phyloP scores from a whole-genome alignment of 1,140 invertebrate genomes.

The Chymomyza costata region DNA sequence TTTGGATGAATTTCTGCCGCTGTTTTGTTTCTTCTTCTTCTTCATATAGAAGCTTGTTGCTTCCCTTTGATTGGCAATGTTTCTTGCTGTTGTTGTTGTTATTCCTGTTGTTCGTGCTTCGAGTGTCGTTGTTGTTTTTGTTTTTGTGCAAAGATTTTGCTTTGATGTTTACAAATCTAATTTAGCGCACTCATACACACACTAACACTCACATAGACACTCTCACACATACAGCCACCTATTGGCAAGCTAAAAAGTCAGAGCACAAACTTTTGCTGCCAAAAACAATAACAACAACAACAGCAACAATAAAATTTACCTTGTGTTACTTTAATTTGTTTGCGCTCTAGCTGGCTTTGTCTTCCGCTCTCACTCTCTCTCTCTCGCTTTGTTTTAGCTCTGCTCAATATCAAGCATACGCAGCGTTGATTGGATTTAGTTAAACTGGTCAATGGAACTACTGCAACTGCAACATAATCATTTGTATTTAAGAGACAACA shows the following conservation, averaged over 20 bases:
- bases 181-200: conserved; percentile 32
- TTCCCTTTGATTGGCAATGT: conserved; percentile 36
- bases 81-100: background rate
- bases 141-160: conserved; percentile 8
- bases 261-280: too few relatives aligned
- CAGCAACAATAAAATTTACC: too few relatives aligned
- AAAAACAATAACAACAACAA: too few relatives aligned
- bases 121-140: too few relatives aligned
- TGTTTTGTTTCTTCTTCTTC: conserved; percentile 18
- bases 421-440: conserved; percentile 60
- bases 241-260: too few relatives aligned
- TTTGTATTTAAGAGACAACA: conserved; percentile 28
- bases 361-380: too few relatives aligned
- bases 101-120: too few relatives aligned
- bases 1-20: too few relatives aligned
- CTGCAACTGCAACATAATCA: conserved; percentile 23
- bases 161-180: conserved; percentile 69
- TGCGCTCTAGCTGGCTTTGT: too few relatives aligned
- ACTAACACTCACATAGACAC: too few relatives aligned
- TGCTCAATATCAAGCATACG: conserved; percentile 59
- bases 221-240: too few relatives aligned
- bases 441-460: conserved; percentile 40
- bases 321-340: too few relatives aligned
- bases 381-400: conserved; percentile 20
- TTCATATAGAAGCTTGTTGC: conserved; percentile 32